Percentiles rank a stretch among this genome's conserved stretches.
Evolutionary conservation across 1,140 invertebrate genomes (phyloP).

Genomic region (Procambarus virginalis): DNA sequence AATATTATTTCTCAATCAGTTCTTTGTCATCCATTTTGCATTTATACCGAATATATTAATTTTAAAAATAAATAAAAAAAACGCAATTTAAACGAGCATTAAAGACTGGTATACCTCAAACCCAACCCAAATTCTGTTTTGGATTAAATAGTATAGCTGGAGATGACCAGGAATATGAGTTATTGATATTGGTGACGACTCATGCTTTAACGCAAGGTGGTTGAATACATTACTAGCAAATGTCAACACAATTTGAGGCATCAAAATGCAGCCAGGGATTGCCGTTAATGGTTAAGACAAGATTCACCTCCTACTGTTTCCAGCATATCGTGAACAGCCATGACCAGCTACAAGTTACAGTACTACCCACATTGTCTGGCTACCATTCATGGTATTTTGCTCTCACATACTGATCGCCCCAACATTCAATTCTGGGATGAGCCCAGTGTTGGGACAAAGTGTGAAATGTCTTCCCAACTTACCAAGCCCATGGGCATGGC

Average conservation of each 20-base stretch:
- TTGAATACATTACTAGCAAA: not conserved
- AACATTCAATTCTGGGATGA: constrained; percentile 28
- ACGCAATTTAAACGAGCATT: too few relatives aligned
- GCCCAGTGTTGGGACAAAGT: constrained; percentile 26
- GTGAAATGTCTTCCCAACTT: constrained; percentile 65
- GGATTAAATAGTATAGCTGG: not conserved
- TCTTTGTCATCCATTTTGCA: too few relatives aligned
- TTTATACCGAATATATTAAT: too few relatives aligned
- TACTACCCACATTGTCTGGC: constrained; percentile 19
- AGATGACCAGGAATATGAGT: not conserved
- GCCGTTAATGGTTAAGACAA: constrained; percentile 16
- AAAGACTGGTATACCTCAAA: not conserved
- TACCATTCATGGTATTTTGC: constrained; percentile 16
- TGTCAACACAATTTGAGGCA: not conserved
- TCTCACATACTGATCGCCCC: constrained; percentile 3
- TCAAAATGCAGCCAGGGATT: constrained; percentile 2
- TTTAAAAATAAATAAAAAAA: too few relatives aligned
- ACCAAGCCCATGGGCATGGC: constrained; percentile 64
- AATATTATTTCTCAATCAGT: too few relatives aligned
- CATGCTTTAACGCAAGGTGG: not conserved
- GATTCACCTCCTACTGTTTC: constrained; percentile 15
- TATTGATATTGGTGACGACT: not conserved
- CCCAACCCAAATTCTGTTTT: not conserved
- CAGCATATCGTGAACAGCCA: constrained; percentile 34
- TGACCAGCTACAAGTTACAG: constrained; percentile 40